Base-by-base conservation (phyloP, 1,140 invertebrate species). In the Lucilia cuprina region DNA sequence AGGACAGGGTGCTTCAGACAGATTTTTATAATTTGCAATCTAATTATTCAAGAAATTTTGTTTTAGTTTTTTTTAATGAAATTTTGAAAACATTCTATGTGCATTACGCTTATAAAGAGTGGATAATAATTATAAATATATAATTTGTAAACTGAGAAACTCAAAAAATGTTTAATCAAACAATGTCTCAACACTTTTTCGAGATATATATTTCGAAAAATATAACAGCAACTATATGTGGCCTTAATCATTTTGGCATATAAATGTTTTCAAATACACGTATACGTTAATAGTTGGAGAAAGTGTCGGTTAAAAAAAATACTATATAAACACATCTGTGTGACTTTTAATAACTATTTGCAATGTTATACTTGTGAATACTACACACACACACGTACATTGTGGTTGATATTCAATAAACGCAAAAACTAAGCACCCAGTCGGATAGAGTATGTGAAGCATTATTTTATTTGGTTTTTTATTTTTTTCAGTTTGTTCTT, bases 321-420 rank as follows among this genome's bases (percentile, higher is more conserved):
- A n/a, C 9, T 25, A 21, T 21, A 70, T 70, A 70, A 70, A 70
- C 65, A 70, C 65, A 70, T 21, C 65, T 70, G 65, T 70, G 65
- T 70, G 65, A 70, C 65, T 70, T 70, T 70, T 70, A 70, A 70
- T 70, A 70, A 21, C n/a, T 70, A 19, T 70, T 17, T 70, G 21
- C 19, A 21, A 25, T 0, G n/a, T 7, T n/a, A n/a, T 7, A n/a
- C 14, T 60, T 60, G 55, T 60, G 14, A n/a, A 17, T n/a, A 14
- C 14, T 60, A 7, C 55, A 60, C n/a, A 30, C 25, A 30, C 3
- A 30, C 25, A 30, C 25, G 3, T 30, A n/a, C n/a, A 70, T 70
- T 70, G 65, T 70, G 65, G 65, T 70, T 70, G 65, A 19, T 21
- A 70, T 70, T 70, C 65, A 70, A 70, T 70, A 70, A 70, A 70